Evolutionary conservation across 2,113 vertebrate genomes (phyloP).

Genomic region (Bubo bubo): DNA sequence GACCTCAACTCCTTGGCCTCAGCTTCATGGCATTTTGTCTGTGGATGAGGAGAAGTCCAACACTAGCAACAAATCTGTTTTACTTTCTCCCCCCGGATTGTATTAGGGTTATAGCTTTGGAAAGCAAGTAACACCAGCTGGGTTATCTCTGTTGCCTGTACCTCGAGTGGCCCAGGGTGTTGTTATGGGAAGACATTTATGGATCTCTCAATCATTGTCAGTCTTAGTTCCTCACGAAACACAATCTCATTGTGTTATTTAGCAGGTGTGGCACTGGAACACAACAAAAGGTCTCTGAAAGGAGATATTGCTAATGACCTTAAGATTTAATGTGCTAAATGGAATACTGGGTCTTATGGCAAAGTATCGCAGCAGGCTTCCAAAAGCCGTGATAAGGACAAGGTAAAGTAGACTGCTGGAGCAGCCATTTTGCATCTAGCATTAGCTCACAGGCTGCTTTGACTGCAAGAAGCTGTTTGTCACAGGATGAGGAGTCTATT

Average conservation of each 20-base stretch:
- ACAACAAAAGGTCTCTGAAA: not conserved
- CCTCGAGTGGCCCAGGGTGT: not conserved
- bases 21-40: not conserved
- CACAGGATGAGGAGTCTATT: not conserved
- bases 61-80: constrained; percentile 30
- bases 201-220: not conserved
- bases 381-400: not conserved
- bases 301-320: not conserved
- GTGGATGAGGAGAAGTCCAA: not conserved
- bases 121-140: constrained; percentile 50
- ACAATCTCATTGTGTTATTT: not conserved
- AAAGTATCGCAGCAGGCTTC: not conserved
- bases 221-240: not conserved
- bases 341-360: not conserved
- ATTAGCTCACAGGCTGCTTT: not conserved
- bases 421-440: not conserved
- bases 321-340: not conserved
- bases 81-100: not conserved
- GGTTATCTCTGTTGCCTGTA: constrained; percentile 19
- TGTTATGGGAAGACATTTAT: constrained; percentile 13
- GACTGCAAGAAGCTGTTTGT: not conserved
- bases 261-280: not conserved
- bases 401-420: not conserved
- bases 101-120: constrained; percentile 42
- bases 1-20: not conserved